Evolutionary conservation across 2,797 vertebrate genomes (phyloP).

Genomic region (Parotocinclus haroldoi): DNA sequence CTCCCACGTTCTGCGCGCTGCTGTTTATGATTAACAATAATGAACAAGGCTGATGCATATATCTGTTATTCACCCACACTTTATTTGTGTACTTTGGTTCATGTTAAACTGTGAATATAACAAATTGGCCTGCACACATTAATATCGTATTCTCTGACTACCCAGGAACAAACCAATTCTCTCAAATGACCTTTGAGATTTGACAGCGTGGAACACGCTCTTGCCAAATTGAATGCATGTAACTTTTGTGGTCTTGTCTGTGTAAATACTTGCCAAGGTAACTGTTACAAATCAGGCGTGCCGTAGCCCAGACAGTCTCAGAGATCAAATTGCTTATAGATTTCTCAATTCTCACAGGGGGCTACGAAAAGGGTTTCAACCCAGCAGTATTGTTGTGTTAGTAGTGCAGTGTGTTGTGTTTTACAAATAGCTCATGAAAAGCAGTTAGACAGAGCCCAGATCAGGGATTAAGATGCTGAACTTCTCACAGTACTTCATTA

Average conservation of each 20-base stretch:
- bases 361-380: slow-evolving; percentile 19
- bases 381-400: slow-evolving; percentile 14
- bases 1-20: neutral
- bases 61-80: slow-evolving; percentile 8
- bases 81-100: slow-evolving; percentile 7
- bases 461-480: slow-evolving; percentile 9
- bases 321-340: slow-evolving; percentile 30
- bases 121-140: slow-evolving; percentile 20
- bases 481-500: neutral
- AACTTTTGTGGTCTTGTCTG: slow-evolving; percentile 34
- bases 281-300: slow-evolving; percentile 35
- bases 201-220: slow-evolving; percentile 20
- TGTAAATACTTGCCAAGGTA: slow-evolving; percentile 35
- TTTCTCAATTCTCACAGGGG: slow-evolving; percentile 20
- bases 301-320: slow-evolving; percentile 24
- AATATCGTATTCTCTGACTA: slow-evolving; percentile 26
- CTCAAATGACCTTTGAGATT: slow-evolving; percentile 31
- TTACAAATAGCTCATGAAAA: slow-evolving; percentile 22
- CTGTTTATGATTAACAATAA: slow-evolving; percentile 5
- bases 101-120: slow-evolving; percentile 14
- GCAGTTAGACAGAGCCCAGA: slow-evolving; percentile 2
- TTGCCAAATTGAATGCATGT: slow-evolving; percentile 29
- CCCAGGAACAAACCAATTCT: slow-evolving; percentile 13
- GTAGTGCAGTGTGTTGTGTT: slow-evolving; percentile 4
- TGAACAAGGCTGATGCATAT: slow-evolving; percentile 3